Evolutionary conservation across 2,888 invertebrate species (phyloP), one percentile per base, ranked within the genome.

Genomic region (Polydrusus tereticollis): DNA sequence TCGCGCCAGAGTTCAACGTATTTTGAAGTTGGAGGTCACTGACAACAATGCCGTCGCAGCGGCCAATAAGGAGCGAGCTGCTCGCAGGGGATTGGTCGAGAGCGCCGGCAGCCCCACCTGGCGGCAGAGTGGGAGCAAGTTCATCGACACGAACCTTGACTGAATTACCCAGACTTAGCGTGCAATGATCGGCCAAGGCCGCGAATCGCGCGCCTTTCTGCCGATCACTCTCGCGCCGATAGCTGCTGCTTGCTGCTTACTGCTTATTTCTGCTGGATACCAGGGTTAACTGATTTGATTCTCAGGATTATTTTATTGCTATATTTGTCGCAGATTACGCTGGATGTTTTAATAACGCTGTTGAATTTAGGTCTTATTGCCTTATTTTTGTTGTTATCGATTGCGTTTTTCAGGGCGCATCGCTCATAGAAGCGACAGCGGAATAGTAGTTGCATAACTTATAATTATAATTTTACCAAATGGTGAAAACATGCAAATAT

Each of bases 131-230:
- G 77, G 81, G 82, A 72, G 79, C 81, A 82, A 90, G 92, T 92
- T 92, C 92, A 92, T 91, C 91, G 92, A 90, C 91, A 89, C 91
- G 91, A 92, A 93, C 93, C 93, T 93, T 93, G 92, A 92, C 92
- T 92, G 91, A 92, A 90, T 92, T 90, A 92, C 92, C 89, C 89
- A 88, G 87, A 87, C 87, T 85, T 57, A 83, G 84, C 85, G 92
- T 87, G 83, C 83, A 83, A 81, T 86, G 86, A 86, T 80, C 84
- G 83, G 82, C 82, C 83, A 83, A 82, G 82, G 82, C 79, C 81
- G 81, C 81, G 80, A 62, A 45, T 60, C 63, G 64, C 62, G 59
- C 60, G 71, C 65, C 60, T 47, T 33, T 52, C 72, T 50, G 67
- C 72, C 52, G 68, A 71, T 74, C 71, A 73, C 73, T 73, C 73